Evolutionary conservation across 1,140 invertebrate species (phyloP), one percentile per base, ranked within the genome.

Genomic region (Drosophila elegans): DNA sequence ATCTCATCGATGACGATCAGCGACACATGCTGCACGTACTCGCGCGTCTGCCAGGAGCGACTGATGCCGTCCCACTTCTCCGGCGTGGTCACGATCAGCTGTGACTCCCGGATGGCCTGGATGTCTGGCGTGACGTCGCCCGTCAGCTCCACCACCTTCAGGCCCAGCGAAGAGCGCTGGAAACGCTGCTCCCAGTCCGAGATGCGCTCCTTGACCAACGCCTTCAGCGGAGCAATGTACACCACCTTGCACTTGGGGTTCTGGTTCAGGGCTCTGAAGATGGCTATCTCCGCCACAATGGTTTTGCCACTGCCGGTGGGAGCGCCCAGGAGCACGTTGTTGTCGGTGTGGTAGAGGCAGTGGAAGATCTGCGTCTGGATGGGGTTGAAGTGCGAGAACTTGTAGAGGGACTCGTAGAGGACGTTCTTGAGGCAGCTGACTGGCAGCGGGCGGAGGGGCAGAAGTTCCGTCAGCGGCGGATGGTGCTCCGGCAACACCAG

Each of bases 21-120:
- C 0, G 96, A 96, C 0, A 99, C 99, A 84, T 98, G 94, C 66
- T 95, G 96, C 1, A 99, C 98, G 90, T 99, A 99, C 93, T 96
- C 96, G 74, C 99, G 95, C 0, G 97, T 99, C 83, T 99, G 98
- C 98, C 98, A 99, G 64, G 97, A 98, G 74, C 99, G 94, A 92
- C 97, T 99, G 60, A 99, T 97, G 68, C 98, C 98, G 92, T 99
- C 99, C 99, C 99, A 99, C 93, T 99, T 99, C 93, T 99, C 99
- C 0, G 99, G 99, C 1, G 99, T 99, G 3, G 98, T 99, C 1
- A 99, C 97, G 76, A 99, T 99, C 1, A 99, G 95, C 90, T 97
- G 96, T 1, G 98, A 96, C 52, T 93, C 94, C 0, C 95, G 93
- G 61, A 99, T 97, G 1, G 97, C 96, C 78, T 95, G 93, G 52